These are phyloP conservation scores for Eretmochelys imbricata DNA, from an alignment of 2,113 vertebrate genomes.

Conservation along the genomic window DNA sequence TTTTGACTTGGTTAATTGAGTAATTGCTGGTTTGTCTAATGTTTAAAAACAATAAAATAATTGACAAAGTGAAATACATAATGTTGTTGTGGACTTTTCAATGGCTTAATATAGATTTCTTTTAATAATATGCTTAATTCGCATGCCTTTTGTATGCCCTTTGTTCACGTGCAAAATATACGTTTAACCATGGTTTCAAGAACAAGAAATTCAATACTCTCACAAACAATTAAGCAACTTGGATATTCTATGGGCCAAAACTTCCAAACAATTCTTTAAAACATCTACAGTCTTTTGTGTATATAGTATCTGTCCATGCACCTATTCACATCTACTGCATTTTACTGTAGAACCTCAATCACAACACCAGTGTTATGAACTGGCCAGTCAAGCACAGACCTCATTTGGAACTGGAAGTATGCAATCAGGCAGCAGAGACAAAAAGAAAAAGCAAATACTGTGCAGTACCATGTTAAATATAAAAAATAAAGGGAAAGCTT, in stretches of 20 bases:
- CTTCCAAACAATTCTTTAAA: not conserved
- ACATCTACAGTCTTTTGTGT: not conserved
- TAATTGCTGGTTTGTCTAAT: constrained; percentile 14
- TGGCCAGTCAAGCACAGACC: no score
- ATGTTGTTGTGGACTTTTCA: constrained; percentile 37
- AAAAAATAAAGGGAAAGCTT: no score
- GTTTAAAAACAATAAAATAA: constrained; percentile 74
- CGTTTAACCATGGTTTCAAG: not conserved
- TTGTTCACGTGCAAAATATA: not conserved
- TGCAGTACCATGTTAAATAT: no score
- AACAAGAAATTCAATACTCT: not conserved
- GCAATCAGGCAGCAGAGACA: no score
- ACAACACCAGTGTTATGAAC: no score
- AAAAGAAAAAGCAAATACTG: no score
- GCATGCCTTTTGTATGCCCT: not conserved
- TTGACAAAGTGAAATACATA: constrained; percentile 52
- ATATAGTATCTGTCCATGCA: not conserved
- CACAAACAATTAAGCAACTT: not conserved
- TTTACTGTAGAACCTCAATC: no score
- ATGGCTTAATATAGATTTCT: constrained; percentile 8
- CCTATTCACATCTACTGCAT: not conserved
- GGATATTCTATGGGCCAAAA: not conserved
- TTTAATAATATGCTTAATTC: constrained; percentile 18
- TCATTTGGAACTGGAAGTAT: no score
- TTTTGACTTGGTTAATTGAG: constrained; percentile 53